Evolutionary conservation across 1,140 invertebrate species (phyloP).

Genomic region (Ptiloglossa arizonensis): DNA sequence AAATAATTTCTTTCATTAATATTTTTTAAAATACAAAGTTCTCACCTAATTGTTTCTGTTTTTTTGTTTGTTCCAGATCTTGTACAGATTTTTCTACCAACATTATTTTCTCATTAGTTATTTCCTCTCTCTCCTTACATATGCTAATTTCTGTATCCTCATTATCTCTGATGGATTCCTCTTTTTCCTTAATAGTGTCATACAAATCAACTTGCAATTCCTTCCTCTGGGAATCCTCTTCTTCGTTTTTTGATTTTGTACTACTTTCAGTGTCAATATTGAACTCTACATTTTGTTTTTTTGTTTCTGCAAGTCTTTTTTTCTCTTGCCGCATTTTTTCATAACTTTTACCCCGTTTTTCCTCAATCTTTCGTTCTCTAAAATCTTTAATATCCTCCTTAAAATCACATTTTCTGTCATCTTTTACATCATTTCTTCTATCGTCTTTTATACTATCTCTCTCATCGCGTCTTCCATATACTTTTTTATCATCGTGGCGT

Average conservation of each 20-base stretch:
- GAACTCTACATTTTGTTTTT: slow-evolving; percentile 70
- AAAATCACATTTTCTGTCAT: slow-evolving; percentile 67
- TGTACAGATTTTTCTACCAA: slow-evolving; percentile 7
- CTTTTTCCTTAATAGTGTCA: slow-evolving; percentile 38
- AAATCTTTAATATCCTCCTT: slow-evolving; percentile 71
- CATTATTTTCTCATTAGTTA: slow-evolving; percentile 32
- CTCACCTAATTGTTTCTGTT: slow-evolving; percentile 34
- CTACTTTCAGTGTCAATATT: slow-evolving; percentile 39
- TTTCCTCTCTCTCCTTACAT: slow-evolving; percentile 36
- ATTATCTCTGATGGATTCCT: slow-evolving; percentile 47
- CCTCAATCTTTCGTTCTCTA: slow-evolving; percentile 74
- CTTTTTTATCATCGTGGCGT: slow-evolving; percentile 79
- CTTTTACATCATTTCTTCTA: slow-evolving; percentile 65
- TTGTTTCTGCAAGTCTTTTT: slow-evolving; percentile 74
- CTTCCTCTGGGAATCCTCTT: slow-evolving; percentile 31
- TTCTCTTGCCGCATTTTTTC: slow-evolving; percentile 80
- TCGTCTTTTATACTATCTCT: slow-evolving; percentile 66
- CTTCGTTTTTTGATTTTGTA: slow-evolving; percentile 53
- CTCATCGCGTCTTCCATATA: slow-evolving; percentile 71
- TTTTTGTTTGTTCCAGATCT: neutral
- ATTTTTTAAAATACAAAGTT: neutral
- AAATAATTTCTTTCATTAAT: neutral
- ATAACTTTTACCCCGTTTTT: slow-evolving; percentile 79
- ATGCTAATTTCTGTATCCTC: slow-evolving; percentile 27
- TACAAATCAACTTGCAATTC: slow-evolving; percentile 18